phyloP scores from a whole-genome alignment of 2,888 invertebrate species.

The Iphiclides podalirius region DNA sequence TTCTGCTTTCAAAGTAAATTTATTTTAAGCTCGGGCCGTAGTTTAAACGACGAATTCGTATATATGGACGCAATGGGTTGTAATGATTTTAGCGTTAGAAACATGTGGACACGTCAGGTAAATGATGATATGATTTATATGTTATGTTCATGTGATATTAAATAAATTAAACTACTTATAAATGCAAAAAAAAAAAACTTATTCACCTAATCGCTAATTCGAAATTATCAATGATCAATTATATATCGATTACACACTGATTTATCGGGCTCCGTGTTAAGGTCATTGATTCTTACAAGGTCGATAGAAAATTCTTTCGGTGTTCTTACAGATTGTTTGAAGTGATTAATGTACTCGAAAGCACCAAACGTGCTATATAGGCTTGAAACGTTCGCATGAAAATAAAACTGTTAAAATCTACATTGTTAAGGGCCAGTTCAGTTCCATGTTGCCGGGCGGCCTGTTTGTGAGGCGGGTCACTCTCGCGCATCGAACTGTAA shows the following conservation, averaged over 20 bases:
- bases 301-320: background rate
- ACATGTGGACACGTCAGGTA: constrained; percentile 42
- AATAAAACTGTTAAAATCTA: constrained; percentile 40
- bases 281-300: constrained; percentile 4
- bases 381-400: constrained; percentile 29
- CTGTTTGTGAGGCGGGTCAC: constrained; percentile 78
- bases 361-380: background rate
- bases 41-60: constrained; percentile 64
- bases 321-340: constrained; percentile 10
- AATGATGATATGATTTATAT: too few species aligned
- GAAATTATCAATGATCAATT: constrained; percentile 12
- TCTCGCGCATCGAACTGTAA: constrained; percentile 77
- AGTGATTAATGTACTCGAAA: constrained; percentile 5
- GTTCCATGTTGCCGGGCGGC: constrained; percentile 59
- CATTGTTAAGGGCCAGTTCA: constrained; percentile 48
- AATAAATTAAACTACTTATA: constrained; percentile 10
- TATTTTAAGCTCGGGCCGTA: constrained; percentile 59
- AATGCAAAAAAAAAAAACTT: too few species aligned
- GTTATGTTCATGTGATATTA: background rate
- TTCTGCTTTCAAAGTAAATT: constrained; percentile 54
- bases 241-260: constrained; percentile 7
- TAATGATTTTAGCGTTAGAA: constrained; percentile 53
- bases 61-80: constrained; percentile 62
- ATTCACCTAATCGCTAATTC: too few species aligned
- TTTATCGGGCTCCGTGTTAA: constrained; percentile 6